Percentiles rank a stretch among this genome's conserved stretches.
Conservation (phyloP, 2,888 invertebrate species). For the Plusia festucae region DNA sequence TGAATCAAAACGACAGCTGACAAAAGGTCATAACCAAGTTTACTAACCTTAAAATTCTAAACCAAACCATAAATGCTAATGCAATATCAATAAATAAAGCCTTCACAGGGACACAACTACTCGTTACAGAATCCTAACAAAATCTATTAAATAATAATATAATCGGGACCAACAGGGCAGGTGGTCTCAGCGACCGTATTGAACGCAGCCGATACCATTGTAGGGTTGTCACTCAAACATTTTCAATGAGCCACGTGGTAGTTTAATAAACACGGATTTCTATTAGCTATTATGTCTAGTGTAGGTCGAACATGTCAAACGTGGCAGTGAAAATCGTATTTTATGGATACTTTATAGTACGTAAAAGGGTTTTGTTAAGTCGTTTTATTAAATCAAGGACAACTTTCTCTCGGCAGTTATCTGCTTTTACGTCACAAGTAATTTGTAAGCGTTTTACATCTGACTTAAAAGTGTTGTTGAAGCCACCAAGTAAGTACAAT, state of each 20-base stretch:
- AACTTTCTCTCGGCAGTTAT: slow-evolving; percentile 1
- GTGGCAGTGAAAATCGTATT: not conserved
- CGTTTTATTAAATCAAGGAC: not conserved
- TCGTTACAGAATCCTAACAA: slow-evolving; percentile 29
- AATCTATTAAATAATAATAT: slow-evolving; percentile 43
- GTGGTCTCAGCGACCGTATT: slow-evolving; percentile 50
- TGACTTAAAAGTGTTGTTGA: not conserved
- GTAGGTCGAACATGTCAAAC: slow-evolving; percentile 1
- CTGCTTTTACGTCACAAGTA: slow-evolving; percentile 4
- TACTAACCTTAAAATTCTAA: not conserved
- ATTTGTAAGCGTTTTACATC: not conserved
- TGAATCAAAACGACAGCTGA: not conserved
- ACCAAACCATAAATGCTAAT: slow-evolving; percentile 7
- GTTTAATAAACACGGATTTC: slow-evolving; percentile 14
- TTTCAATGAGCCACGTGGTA: slow-evolving; percentile 39
- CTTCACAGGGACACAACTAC: not conserved
- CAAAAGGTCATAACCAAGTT: slow-evolving; percentile 7
- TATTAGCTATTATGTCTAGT: slow-evolving; percentile 13
- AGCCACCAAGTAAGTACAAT: not conserved
- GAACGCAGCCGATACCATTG: slow-evolving; percentile 35
- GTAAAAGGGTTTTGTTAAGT: slow-evolving; percentile 7
- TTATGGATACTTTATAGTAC: not conserved
- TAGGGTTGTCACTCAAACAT: slow-evolving; percentile 48
- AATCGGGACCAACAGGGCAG: slow-evolving; percentile 58
- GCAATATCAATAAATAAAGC: slow-evolving; percentile 26